These are phyloP conservation scores for Heptranchias perlo DNA, from an alignment of 2,113 vertebrate genomes.

Conservation along the genomic window DNA sequence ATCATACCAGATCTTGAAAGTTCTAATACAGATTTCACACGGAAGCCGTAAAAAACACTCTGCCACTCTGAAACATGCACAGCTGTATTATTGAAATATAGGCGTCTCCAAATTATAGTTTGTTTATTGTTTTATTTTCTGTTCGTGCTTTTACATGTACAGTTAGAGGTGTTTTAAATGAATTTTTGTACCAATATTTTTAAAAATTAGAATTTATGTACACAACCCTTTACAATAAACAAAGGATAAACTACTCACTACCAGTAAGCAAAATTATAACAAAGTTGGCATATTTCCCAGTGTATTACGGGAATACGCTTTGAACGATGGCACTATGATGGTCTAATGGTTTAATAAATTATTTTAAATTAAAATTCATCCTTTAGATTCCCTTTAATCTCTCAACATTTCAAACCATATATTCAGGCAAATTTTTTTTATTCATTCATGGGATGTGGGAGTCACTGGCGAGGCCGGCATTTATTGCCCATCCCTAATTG, in stretches of 20 bases:
- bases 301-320: neutral
- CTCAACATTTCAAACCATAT: neutral
- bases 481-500: too few species aligned
- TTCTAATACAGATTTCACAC: neutral
- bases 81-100: neutral
- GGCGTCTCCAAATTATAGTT: neutral
- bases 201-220: neutral
- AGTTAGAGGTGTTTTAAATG: neutral
- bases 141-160: neutral
- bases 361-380: neutral
- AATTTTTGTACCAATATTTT: neutral
- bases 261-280: conserved; percentile 10
- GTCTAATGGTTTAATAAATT: neutral
- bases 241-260: neutral
- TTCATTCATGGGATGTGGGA: too few species aligned
- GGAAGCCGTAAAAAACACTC: neutral
- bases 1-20: neutral
- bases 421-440: too few species aligned
- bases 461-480: too few species aligned
- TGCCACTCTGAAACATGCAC: neutral
- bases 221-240: neutral
- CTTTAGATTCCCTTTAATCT: neutral
- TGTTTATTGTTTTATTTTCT: neutral
- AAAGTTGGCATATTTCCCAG: neutral
- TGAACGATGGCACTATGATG: neutral